Evolutionary conservation across 2,113 vertebrate species (phyloP).

Genomic region (Prinia subflava): DNA sequence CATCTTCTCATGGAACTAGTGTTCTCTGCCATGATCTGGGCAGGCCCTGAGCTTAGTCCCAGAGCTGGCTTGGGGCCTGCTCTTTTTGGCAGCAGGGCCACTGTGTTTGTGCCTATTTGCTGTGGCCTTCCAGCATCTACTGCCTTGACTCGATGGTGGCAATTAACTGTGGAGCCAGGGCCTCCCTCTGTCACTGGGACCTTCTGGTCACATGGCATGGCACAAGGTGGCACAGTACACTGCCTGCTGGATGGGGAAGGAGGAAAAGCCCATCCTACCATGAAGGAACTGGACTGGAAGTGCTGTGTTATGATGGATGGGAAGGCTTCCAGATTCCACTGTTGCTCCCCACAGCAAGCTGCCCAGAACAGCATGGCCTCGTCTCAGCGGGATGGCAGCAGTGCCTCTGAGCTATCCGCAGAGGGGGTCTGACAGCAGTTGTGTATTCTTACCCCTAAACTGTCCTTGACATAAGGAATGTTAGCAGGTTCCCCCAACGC

Average conservation of each 20-base stretch:
- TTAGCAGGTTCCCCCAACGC: neutral
- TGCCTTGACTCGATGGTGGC: neutral
- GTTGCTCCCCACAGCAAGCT: neutral
- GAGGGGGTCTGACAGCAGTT: neutral
- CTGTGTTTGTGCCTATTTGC: rapidly evolving
- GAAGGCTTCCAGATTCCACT: neutral
- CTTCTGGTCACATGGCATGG: neutral
- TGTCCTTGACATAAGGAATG: neutral
- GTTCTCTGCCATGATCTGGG: neutral
- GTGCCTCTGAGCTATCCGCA: neutral
- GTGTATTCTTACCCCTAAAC: neutral
- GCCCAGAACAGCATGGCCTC: rapidly evolving
- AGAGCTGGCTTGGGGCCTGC: neutral
- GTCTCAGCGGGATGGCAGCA: rapidly evolving
- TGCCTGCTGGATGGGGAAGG: neutral
- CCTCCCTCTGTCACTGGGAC: neutral
- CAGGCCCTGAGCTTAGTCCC: rapidly evolving
- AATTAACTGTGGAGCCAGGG: neutral
- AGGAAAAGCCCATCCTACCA: neutral
- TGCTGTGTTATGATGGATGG: neutral
- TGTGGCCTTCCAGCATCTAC: neutral
- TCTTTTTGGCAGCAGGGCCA: neutral
- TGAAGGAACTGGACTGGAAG: neutral
- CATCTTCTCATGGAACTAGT: rapidly evolving
- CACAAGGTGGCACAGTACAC: rapidly evolving